A percentile compares a stretch with the other conserved stretches of the same genome.
phyloP scores from a whole-genome alignment of 2,113 vertebrate species.

The Merops nubicus region DNA sequence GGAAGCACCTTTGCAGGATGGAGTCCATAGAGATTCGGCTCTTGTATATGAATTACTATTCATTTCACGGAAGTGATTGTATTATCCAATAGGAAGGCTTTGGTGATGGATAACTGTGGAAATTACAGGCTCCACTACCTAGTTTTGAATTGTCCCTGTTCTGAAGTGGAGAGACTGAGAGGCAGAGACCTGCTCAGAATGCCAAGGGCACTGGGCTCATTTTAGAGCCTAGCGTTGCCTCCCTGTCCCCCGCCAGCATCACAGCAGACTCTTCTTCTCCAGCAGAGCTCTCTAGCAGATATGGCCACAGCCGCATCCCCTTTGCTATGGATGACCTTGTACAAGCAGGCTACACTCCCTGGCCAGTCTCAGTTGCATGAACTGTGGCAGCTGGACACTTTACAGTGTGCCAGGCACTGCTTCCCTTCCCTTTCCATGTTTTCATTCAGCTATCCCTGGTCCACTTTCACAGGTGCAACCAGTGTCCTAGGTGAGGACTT shows the following conservation, averaged over 20 bases:
- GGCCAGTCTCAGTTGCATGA: neutral
- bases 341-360: neutral
- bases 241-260: neutral
- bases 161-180: neutral
- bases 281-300: neutral
- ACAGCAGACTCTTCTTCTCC: neutral
- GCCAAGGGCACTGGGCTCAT: neutral
- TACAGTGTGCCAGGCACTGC: neutral
- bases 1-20: neutral
- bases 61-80: neutral
- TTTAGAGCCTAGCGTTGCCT: neutral
- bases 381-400: neutral
- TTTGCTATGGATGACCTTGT: neutral
- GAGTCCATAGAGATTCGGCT: neutral
- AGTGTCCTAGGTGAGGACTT: neutral
- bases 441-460: neutral
- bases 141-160: neutral
- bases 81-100: neutral
- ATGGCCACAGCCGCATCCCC: neutral
- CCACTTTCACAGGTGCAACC: neutral
- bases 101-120: neutral
- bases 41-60: neutral
- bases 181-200: neutral
- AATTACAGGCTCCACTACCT: accelerated
- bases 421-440: neutral